Conservation (phyloP, 1,140 invertebrate genomes). For the Tetragnatha versicolor region DNA sequence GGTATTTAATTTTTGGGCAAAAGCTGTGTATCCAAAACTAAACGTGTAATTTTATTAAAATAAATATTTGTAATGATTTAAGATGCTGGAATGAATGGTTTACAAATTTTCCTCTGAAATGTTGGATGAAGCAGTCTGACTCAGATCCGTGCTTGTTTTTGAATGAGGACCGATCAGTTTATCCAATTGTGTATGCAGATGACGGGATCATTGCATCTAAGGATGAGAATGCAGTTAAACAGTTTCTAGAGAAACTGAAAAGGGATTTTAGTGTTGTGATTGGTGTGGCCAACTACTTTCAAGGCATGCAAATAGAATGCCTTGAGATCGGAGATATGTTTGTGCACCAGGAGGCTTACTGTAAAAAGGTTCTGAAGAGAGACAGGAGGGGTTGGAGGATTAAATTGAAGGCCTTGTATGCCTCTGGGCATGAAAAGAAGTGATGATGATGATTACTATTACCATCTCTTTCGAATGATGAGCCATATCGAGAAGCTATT, state of each 20-base stretch:
- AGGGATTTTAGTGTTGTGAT: constrained; percentile 26
- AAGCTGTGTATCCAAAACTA: no score
- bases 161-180: background rate
- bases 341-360: constrained; percentile 20
- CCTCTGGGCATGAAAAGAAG: no score
- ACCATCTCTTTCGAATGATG: background rate
- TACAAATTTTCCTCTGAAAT: background rate
- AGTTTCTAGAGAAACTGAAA: background rate
- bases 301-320: constrained; percentile 32
- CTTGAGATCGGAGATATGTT: constrained; percentile 16
- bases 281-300: background rate
- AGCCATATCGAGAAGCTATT: constrained; percentile 46
- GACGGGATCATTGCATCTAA: constrained; percentile 33
- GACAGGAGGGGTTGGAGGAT: no score
- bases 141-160: constrained; percentile 41
- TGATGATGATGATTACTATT: constrained; percentile 51
- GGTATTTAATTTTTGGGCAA: background rate
- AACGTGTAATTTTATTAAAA: no score
- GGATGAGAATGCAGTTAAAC: background rate
- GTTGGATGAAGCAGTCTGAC: background rate
- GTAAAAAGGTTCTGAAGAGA: constrained; percentile 28
- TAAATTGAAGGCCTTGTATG: no score
- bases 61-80: no score
- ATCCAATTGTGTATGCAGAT: constrained; percentile 39
- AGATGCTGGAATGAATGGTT: constrained; percentile 62